Evolutionary conservation across 2,888 invertebrate genomes (phyloP).

Genomic region (Megastigmus dorsalis): DNA sequence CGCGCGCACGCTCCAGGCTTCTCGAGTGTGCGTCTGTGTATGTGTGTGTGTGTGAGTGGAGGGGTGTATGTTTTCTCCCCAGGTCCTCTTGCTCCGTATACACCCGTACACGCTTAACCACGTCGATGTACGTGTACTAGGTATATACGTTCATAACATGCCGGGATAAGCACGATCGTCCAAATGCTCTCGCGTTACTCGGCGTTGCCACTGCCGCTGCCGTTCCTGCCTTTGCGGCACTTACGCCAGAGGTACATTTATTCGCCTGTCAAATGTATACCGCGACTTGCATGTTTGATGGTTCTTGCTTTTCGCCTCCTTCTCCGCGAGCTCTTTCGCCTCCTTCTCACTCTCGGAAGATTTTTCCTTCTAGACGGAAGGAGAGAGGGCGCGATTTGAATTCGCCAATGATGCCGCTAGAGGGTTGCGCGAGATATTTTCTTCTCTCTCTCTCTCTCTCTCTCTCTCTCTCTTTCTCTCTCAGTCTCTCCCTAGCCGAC

Average conservation of each 20-base stretch:
- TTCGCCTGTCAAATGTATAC: slow-evolving; percentile 37
- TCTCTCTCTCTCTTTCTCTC: no score
- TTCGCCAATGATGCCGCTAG: slow-evolving; percentile 21
- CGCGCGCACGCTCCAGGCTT: background rate
- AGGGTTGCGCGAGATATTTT: background rate
- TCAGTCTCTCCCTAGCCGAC: no score
- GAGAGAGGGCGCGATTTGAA: slow-evolving; percentile 29
- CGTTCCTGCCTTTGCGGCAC: slow-evolving; percentile 23
- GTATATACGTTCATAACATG: slow-evolving; percentile 27
- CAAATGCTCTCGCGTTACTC: slow-evolving; percentile 13
- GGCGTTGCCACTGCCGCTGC: no score
- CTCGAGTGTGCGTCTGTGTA: no score
- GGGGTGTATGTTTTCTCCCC: background rate
- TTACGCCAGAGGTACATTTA: slow-evolving; percentile 36
- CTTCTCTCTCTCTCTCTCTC: no score
- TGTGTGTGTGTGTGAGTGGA: no score
- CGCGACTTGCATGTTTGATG: slow-evolving; percentile 40
- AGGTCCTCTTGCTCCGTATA: background rate
- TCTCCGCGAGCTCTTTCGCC: background rate
- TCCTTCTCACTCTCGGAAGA: background rate
- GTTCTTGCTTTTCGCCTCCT: background rate
- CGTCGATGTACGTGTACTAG: background rate
- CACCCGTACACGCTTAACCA: no score
- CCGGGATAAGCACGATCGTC: slow-evolving; percentile 19
- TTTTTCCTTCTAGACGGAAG: background rate